These are phyloP conservation scores for Chinchilla lanigera DNA, from an alignment of 2,113 vertebrate genomes.

Conservation along the genomic window DNA sequence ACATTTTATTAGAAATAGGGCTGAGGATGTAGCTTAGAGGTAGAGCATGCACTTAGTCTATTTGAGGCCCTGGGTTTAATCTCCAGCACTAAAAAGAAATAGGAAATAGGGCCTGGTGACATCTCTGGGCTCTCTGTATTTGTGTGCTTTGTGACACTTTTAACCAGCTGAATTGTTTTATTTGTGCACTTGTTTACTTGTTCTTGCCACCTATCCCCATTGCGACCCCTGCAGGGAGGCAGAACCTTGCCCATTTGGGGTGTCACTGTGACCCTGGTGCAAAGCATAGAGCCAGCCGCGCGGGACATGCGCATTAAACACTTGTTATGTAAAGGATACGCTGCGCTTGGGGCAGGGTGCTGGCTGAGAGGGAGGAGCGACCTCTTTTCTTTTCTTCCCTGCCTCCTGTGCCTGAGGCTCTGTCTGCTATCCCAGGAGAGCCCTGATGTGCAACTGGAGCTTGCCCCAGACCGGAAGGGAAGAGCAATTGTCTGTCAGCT, in stretches of 20 bases:
- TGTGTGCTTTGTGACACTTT: neutral
- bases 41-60: neutral
- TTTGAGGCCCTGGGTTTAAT: neutral
- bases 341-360: neutral
- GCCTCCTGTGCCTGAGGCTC: neutral
- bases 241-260: neutral
- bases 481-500: neutral
- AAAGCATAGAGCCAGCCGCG: neutral
- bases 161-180: neutral
- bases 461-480: neutral
- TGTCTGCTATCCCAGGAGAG: neutral
- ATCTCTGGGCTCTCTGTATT: neutral
- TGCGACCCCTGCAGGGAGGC: fast-evolving
- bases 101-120: neutral
- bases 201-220: neutral
- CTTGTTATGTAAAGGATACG: neutral
- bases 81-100: neutral
- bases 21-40: neutral
- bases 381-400: neutral
- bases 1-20: conserved; percentile 13
- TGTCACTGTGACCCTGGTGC: neutral
- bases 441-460: neutral
- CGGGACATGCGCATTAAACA: neutral
- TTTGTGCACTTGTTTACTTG: neutral
- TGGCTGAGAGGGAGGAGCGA: neutral